phyloP scores from a whole-genome alignment of 2,888 invertebrate genomes.

The Polyommatus iphigenia region DNA sequence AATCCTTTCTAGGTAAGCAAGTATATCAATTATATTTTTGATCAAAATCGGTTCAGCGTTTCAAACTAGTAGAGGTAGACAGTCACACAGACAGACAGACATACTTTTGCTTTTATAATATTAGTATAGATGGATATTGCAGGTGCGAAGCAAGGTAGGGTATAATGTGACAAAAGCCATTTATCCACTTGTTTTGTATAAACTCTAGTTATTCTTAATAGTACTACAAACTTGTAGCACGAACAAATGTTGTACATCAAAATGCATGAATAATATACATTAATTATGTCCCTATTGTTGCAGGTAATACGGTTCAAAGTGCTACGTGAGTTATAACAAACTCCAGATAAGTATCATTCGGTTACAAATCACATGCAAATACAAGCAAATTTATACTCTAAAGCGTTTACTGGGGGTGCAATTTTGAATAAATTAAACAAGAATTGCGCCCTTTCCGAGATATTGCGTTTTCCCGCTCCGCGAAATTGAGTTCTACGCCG shows the following conservation, averaged over 20 bases:
- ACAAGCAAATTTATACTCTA: conserved; percentile 20
- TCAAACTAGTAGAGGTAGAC: no score
- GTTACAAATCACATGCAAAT: conserved; percentile 16
- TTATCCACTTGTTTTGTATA: neutral
- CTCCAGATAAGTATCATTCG: conserved; percentile 14
- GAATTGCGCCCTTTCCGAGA: neutral
- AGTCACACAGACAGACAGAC: no score
- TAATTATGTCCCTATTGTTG: conserved; percentile 29
- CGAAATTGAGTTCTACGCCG: neutral
- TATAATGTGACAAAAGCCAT: neutral
- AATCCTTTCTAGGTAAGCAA: no score
- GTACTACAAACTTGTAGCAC: conserved; percentile 19
- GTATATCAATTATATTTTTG: no score
- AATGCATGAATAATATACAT: conserved; percentile 28
- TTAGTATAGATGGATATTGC: neutral
- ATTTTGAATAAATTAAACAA: conserved; percentile 6
- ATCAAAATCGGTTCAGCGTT: no score
- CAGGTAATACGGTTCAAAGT: conserved; percentile 28
- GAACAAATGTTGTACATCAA: conserved; percentile 28
- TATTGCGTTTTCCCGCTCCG: neutral
- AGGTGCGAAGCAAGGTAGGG: neutral
- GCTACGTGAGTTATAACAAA: conserved; percentile 2
- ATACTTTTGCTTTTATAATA: no score
- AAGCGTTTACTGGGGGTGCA: conserved; percentile 5
- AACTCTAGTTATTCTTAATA: neutral